Base-by-base conservation (phyloP, 2,888 invertebrate genomes). In the Saturnia japonica region DNA sequence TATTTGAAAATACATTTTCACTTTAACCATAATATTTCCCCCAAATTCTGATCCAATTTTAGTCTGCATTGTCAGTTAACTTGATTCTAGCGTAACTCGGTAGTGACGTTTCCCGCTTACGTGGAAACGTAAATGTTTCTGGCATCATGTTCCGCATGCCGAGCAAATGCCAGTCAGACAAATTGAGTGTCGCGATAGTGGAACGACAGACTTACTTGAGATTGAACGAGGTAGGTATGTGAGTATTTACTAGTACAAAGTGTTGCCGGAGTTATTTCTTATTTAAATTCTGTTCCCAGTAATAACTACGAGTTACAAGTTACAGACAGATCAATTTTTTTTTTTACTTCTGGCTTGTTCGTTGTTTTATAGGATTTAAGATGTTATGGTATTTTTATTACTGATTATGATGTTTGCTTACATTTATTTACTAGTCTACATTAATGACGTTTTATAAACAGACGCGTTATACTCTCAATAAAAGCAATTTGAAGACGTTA, bases 101-200 rank as follows among this genome's bases (percentile, higher is more conserved):
- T 81, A 80, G 84, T 83, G 83, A 86, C 87, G 81, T 83, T 82
- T 79, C 80, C 77, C 83, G 82, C 78, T 84, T 81, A 82, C 81
- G 81, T 77, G 75, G 77, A 82, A 82, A 84, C 82, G 84, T 83
- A 87, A 87, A 88, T 85, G 88, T 88, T 82, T 85, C 82, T 75
- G 68, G 82, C 81, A 83, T 85, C 85, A 86, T 85, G 88, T 84
- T 84, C 82, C 83, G 86, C 86, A 81, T 81, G 79, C 77, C 81
- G 78, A 78, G 77, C 80, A 80, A 78, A 83, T 80, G 83, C 85
- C 85, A 81, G 80, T 82, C 78, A 76, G 83, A 82, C 85, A 86
- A 88, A 88, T 88, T 88, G 88, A 87, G 86, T 85, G 82, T 78
- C 77, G 76, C 69, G 77, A 69, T 67, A 76, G 72, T 68, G 66